phyloP scores from a whole-genome alignment of 1,140 invertebrate genomes.

The Ladona fulva region DNA sequence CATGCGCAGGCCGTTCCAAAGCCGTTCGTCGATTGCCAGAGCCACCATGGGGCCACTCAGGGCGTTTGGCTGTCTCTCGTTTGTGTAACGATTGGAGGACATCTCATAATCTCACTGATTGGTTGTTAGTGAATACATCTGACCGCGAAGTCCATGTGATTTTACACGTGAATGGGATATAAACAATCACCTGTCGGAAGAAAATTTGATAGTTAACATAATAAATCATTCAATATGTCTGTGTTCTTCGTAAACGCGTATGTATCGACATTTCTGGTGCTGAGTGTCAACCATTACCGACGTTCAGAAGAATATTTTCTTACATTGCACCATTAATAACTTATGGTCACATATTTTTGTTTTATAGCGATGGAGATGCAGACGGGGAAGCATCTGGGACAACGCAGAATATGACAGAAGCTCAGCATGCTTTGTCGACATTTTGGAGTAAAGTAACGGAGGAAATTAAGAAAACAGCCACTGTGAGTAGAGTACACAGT shows the following conservation, averaged over 20 bases:
- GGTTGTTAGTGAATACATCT: constrained; percentile 18
- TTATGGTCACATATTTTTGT: constrained; percentile 13
- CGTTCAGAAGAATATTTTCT: background rate
- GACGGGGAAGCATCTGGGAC: constrained; percentile 37
- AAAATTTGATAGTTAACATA: background rate
- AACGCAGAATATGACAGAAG: constrained; percentile 41
- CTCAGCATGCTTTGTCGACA: constrained; percentile 52
- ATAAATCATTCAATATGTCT: constrained; percentile 31
- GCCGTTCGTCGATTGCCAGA: constrained; percentile 2
- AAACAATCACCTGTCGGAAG: background rate
- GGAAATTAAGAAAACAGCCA: constrained; percentile 61
- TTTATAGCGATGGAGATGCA: constrained; percentile 36
- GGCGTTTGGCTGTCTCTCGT: constrained; percentile 20
- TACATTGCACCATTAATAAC: background rate
- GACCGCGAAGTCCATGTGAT: constrained; percentile 19
- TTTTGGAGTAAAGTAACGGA: constrained; percentile 73
- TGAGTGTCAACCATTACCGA: background rate
- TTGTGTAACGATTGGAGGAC: constrained; percentile 20
- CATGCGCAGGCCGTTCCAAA: background rate
- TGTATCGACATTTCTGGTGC: constrained; percentile 27
- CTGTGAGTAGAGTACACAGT: constrained; percentile 37
- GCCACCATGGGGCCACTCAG: background rate
- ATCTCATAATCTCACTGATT: constrained; percentile 21
- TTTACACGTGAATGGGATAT: constrained; percentile 11
- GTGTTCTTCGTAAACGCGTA: constrained; percentile 43